Evolutionary conservation across 2,797 vertebrate genomes (phyloP).

Genomic region (Artibeus lituratus): DNA sequence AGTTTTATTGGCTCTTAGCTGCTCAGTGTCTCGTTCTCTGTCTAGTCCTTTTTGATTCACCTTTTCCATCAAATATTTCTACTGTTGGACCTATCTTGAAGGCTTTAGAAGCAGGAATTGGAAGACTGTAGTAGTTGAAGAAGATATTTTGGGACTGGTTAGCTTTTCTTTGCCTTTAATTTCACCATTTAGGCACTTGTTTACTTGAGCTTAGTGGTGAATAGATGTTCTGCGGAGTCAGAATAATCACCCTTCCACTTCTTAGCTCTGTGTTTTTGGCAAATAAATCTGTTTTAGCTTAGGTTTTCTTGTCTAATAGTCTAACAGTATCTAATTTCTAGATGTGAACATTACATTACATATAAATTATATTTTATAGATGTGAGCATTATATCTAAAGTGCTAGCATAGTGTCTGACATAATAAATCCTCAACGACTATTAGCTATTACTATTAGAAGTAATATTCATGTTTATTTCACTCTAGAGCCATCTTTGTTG

Average conservation of each 20-base stretch:
- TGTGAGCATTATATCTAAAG: not conserved
- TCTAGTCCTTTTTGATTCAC: not conserved
- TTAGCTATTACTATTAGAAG: not conserved
- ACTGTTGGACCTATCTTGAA: not conserved
- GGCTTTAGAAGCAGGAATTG: not conserved
- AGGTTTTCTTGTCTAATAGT: not conserved
- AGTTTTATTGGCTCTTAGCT: not conserved
- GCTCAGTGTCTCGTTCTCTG: not conserved
- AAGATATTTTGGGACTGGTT: not conserved
- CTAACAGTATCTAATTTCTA: constrained; percentile 9
- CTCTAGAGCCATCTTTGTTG: not conserved
- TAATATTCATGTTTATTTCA: constrained; percentile 14
- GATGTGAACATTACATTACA: not conserved
- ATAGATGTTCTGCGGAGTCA: not conserved
- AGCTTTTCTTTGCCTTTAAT: not conserved
- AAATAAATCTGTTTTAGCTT: not conserved
- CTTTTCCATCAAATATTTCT: not conserved
- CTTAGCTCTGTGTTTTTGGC: not conserved
- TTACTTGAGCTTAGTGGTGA: not conserved
- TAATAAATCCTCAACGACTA: not conserved
- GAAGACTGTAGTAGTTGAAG: not conserved
- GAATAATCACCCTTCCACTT: not conserved
- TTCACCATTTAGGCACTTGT: not conserved
- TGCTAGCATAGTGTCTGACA: not conserved
- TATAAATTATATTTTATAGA: constrained; percentile 1